Evolutionary conservation across 2,113 vertebrate genomes (phyloP), one percentile per base, ranked within the genome.

Genomic region (Fregetta grallaria): DNA sequence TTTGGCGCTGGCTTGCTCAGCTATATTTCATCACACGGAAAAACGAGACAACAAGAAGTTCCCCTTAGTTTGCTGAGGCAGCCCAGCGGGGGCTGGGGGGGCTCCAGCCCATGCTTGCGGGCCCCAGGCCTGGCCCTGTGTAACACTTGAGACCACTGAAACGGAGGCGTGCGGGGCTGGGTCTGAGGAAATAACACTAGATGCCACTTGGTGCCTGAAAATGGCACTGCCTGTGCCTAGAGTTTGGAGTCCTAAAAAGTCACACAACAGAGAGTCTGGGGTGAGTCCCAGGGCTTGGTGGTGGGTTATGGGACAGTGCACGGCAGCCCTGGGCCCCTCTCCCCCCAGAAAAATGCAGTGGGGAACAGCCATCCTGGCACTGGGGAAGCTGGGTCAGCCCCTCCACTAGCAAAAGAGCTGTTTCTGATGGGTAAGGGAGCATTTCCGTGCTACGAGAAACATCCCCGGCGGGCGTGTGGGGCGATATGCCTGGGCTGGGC

Each of bases 71-170:
- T 0, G 0, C 71, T 67, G 90, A 85, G 80, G 82, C 74, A 67
- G 65, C 67, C 73, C 2, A 7, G 56, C 3, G 3, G 22, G 59
- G 82, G 29, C 66, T 3, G 11, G 55, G 72, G 50, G 58, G 62
- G 14, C 80, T 94, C 40, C 86, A 91, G 84, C 76, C 66, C 1
- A 0, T 71, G 27, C 44, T 26, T 56, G 47, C 25, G 73, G 78
- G 83, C 86, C 63, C 81, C 91, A 91, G 84, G 88, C 90, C 92
- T 89, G 86, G 82, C 75, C 90, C 85, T 85, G 92, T 90, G 88
- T 90, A 95, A 92, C 59, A 92, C 62, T 50, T 44, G 76, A 86
- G 83, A 94, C 66, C 86, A 94, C 53, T 26, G 86, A 72, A 36
- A 91, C 1, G 10, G 90, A 76, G 59, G 61, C 86, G 80, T 90